These are phyloP conservation scores for Amniataba percoides DNA, from an alignment of 2,797 vertebrate species.

Conservation along the genomic window DNA sequence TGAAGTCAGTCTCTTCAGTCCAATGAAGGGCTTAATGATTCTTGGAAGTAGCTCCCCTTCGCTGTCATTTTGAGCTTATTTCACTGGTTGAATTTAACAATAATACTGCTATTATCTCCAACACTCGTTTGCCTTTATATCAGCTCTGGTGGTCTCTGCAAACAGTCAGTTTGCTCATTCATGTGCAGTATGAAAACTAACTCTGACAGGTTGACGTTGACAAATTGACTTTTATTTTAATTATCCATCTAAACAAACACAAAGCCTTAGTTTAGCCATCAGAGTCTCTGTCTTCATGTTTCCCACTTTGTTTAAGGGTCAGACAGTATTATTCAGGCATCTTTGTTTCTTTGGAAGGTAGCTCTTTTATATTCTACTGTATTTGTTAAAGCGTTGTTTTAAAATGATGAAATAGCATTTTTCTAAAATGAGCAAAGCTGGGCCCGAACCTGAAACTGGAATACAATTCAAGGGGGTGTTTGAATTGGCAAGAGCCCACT, in stretches of 20 bases:
- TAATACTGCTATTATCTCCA: not conserved
- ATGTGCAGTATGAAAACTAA: not conserved
- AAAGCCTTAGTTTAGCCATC: not conserved
- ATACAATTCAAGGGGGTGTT: not conserved
- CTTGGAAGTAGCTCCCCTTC: not conserved
- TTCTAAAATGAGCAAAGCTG: constrained; percentile 3
- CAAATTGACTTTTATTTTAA: not conserved
- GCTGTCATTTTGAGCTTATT: not conserved
- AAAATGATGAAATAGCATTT: not conserved
- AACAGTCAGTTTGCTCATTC: not conserved
- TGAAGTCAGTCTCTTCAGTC: not conserved
- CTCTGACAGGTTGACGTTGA: not conserved
- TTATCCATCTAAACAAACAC: not conserved
- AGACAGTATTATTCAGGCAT: not conserved
- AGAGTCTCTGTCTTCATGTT: constrained; percentile 1
- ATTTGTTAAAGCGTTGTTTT: not conserved
- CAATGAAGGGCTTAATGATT: not conserved
- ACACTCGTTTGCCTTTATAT: not conserved
- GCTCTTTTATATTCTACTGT: too few species aligned
- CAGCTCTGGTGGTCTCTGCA: not conserved
- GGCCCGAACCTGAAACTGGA: not conserved
- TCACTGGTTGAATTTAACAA: not conserved
- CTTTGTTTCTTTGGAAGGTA: not conserved
- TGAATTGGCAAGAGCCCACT: not conserved
- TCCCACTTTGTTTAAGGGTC: not conserved